Evolutionary conservation across 2,888 invertebrate genomes (phyloP).

Genomic region (Odontomyia ornata): DNA sequence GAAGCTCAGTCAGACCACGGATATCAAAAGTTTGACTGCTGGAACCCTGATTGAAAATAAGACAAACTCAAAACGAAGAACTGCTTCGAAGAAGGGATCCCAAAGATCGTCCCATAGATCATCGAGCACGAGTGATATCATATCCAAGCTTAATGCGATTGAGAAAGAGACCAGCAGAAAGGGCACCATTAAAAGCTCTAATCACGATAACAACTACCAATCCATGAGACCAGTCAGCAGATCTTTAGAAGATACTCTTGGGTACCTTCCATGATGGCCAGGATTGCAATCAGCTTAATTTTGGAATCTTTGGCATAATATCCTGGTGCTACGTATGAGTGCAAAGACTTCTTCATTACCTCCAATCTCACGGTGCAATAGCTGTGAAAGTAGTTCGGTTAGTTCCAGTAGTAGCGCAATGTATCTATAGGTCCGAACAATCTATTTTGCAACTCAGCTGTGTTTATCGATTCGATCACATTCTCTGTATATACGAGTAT

Average conservation of each 20-base stretch:
- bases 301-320: background rate
- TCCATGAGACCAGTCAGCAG: conserved; percentile 63
- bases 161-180: conserved; percentile 53
- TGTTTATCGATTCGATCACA: background rate
- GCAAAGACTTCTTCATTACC: background rate
- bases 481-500: background rate
- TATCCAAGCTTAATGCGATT: conserved; percentile 59
- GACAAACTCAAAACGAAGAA: conserved; percentile 30
- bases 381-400: conserved; percentile 32
- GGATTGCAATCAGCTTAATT: background rate
- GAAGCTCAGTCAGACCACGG: conserved; percentile 75
- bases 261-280: conserved; percentile 64
- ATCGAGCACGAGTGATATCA: conserved; percentile 60
- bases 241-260: conserved; percentile 65
- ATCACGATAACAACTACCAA: conserved; percentile 59
- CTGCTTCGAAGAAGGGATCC: conserved; percentile 38
- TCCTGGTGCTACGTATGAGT: background rate
- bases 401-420: background rate
- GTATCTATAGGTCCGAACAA: background rate
- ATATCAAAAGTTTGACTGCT: conserved; percentile 67
- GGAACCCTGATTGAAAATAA: conserved; percentile 18
- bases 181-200: conserved; percentile 20
- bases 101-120: conserved; percentile 54
- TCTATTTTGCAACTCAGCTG: background rate
- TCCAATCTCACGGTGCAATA: background rate